Evolutionary conservation across 2,888 invertebrate species (phyloP), one percentile per base, ranked within the genome.

Genomic region (Nowickia ferox): DNA sequence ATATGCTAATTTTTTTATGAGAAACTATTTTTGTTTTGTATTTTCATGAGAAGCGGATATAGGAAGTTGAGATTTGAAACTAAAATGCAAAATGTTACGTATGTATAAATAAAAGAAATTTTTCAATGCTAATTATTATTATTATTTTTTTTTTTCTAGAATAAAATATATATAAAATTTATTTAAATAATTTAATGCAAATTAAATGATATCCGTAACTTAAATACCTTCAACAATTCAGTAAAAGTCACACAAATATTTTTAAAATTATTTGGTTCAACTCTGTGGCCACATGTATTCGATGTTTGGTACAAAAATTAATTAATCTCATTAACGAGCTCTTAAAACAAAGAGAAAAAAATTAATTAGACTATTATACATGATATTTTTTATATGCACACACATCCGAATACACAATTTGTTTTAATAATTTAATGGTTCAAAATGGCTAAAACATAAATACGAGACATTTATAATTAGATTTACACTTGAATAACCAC

Each of bases 41-140:
- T 30, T 30, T 30, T 6, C 30, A 30, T 30, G 53, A 65, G 19
- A 51, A 66, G 19, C 84, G 81, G 77, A 81, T 81, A 68, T 81
- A 77, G 84, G 84, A 81, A 81, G 81, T 69, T n/a, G 42, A 72
- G n/a, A 66, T 19, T 66, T 76, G 38, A 51, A 68, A 3, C 44
- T 10, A 46, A 63, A n/a, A 19, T 40, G 48, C 44, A 13, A 40
- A 22, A 30, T 30, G 30, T 30, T 30, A 30, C 30, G 30, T 44
- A 61, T 51, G 30, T 44, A 61, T 51, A 53, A 66, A 66, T 30
- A 40, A 11, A 68, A 19, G 10, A 13, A 38, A 22, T 44, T 55
- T 55, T 71, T 66, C 30, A 42, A 10, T 30, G 38, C 30, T 30
- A 30, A 30, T 30, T 30, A 30, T 68, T 68, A 51, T n/a, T 38